Evolutionary conservation across 1,140 invertebrate genomes (phyloP).

Genomic region (Sycophila sp.): DNA sequence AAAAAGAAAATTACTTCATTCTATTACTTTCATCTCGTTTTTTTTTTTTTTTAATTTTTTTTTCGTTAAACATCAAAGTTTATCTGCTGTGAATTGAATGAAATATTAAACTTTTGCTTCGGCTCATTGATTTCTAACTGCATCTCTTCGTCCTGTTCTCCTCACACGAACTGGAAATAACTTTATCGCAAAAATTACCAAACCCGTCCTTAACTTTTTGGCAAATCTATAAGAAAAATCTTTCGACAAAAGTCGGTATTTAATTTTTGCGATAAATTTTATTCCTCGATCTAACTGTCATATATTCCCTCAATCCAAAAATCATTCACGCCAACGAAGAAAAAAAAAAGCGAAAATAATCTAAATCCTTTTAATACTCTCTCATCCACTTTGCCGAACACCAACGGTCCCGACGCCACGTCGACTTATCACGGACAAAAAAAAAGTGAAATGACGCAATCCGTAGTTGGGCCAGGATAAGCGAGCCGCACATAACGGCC

Average conservation of each 20-base stretch:
- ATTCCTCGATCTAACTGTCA: constrained; percentile 3
- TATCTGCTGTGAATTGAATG: too few relatives aligned
- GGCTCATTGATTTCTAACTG: constrained; percentile 36
- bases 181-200: constrained; percentile 37
- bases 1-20: not conserved
- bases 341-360: constrained; percentile 19
- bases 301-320: not conserved
- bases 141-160: constrained; percentile 40
- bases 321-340: not conserved
- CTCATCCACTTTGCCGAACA: constrained; percentile 52
- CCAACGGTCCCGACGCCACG: constrained; percentile 65
- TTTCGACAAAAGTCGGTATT: not conserved
- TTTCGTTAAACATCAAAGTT: not conserved
- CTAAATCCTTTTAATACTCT: constrained; percentile 33
- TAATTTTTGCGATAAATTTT: constrained; percentile 36
- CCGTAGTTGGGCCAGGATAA: constrained; percentile 29
- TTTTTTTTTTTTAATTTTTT: not conserved
- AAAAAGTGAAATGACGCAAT: constrained; percentile 31
- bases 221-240: not conserved
- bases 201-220: not conserved
- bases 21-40: constrained; percentile 1
- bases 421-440: constrained; percentile 54
- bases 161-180: constrained; percentile 8
- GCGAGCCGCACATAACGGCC: constrained; percentile 43
- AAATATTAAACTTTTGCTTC: constrained; percentile 29